Percentiles rank a stretch among this genome's conserved stretches.
Conservation (phyloP, 2,113 vertebrate genomes). For the Picathartes gymnocephalus region DNA sequence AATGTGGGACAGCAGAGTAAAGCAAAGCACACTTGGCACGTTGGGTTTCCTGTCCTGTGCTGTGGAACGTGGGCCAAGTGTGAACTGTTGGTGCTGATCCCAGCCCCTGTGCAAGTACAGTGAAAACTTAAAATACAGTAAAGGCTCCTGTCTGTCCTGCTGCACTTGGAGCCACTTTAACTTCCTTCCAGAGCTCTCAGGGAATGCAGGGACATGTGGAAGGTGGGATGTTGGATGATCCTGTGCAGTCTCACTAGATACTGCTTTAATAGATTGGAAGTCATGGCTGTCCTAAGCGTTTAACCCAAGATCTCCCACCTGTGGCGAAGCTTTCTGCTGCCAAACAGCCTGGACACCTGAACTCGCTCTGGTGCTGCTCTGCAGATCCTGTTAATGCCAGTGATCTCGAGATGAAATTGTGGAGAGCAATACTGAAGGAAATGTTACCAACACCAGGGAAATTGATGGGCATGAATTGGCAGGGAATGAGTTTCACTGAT, state of each 20-base stretch:
- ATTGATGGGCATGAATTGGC: rapidly evolving
- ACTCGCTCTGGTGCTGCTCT: neutral
- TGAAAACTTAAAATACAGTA: rapidly evolving
- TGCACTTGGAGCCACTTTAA: neutral
- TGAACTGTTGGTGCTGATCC: neutral
- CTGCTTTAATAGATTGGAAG: neutral
- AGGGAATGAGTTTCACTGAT: neutral
- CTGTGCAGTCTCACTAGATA: neutral
- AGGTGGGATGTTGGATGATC: neutral
- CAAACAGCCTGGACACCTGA: neutral
- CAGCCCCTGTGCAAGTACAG: neutral
- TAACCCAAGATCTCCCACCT: neutral
- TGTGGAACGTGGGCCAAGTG: neutral
- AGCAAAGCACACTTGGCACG: rapidly evolving
- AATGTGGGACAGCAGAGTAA: neutral
- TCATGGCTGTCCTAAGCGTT: neutral
- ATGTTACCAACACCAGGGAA: rapidly evolving
- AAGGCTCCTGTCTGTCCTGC: neutral
- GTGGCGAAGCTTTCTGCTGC: neutral
- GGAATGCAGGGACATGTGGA: neutral
- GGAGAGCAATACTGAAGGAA: neutral
- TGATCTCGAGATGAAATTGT: neutral
- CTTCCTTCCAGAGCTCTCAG: neutral
- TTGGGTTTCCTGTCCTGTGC: neutral
- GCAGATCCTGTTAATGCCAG: neutral